These are phyloP conservation scores for Magallana gigas DNA, from an alignment of 1,140 invertebrate genomes.

Conservation along the genomic window DNA sequence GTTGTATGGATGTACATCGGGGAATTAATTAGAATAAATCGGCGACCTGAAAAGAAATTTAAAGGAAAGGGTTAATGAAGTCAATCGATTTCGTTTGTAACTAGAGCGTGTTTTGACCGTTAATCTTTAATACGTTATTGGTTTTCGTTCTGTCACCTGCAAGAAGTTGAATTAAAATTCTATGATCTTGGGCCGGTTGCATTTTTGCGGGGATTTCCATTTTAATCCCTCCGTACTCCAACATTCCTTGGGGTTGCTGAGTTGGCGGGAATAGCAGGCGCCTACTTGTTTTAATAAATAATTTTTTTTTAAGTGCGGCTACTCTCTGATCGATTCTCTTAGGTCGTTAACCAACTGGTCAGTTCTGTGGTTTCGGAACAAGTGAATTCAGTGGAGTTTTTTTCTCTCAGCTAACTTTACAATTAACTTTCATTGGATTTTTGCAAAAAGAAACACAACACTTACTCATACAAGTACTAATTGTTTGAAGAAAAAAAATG, in stretches of 20 bases:
- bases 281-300: neutral
- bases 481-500: too few relatives aligned
- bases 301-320: neutral
- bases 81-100: conserved; percentile 28
- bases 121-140: conserved; percentile 13
- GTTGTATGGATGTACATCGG: neutral
- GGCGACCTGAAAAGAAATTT: neutral
- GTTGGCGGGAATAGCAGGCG: conserved; percentile 8
- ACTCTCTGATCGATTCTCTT: too few relatives aligned
- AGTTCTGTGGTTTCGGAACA: too few relatives aligned
- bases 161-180: conserved; percentile 7
- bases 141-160: neutral
- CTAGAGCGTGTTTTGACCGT: neutral
- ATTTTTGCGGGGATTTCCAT: neutral
- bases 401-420: too few relatives aligned
- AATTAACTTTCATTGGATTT: too few relatives aligned
- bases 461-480: too few relatives aligned
- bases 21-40: conserved; percentile 21
- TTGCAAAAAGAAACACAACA: too few relatives aligned
- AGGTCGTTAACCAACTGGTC: too few relatives aligned
- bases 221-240: conserved; percentile 13
- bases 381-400: too few relatives aligned
- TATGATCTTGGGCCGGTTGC: neutral
- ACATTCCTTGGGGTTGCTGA: neutral
- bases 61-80: conserved; percentile 32